Conservation (phyloP, 2,113 vertebrate genomes). For the Tyrannus savana region DNA sequence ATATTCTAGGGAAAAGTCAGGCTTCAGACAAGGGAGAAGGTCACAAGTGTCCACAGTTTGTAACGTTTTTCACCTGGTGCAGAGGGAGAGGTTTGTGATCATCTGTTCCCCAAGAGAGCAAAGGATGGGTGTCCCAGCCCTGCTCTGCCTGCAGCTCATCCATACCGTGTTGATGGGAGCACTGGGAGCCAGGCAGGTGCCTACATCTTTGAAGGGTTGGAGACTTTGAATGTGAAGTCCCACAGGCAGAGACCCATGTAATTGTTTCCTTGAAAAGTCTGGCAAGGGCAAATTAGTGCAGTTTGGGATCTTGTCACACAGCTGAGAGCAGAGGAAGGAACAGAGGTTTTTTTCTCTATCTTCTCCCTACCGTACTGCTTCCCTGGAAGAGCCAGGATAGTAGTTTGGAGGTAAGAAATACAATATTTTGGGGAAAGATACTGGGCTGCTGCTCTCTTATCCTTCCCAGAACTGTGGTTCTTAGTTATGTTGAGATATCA, state of each 20-base stretch:
- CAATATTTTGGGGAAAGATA: not conserved
- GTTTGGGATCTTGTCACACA: not conserved
- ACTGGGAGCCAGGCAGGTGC: not conserved
- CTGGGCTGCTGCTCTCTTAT: not conserved
- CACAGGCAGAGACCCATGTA: not conserved
- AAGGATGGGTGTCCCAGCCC: not conserved
- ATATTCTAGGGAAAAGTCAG: not conserved
- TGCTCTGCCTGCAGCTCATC: not conserved
- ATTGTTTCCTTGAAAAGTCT: not conserved
- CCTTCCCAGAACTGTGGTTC: not conserved
- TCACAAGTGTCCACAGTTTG: not conserved
- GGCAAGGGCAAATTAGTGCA: not conserved
- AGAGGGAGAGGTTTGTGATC: not conserved
- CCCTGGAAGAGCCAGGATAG: not conserved
- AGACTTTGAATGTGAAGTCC: not conserved
- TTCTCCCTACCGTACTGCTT: not conserved
- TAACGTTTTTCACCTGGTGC: not conserved
- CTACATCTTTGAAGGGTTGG: not conserved
- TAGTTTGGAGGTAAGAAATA: not conserved
- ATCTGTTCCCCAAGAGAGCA: not conserved
- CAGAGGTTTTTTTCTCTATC: accelerated
- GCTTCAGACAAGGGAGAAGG: not conserved
- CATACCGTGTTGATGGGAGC: not conserved
- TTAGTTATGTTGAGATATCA: not conserved
- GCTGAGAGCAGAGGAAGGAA: not conserved